Conservation (phyloP, 1,140 invertebrate species). For the Scaptomyza graminum region DNA sequence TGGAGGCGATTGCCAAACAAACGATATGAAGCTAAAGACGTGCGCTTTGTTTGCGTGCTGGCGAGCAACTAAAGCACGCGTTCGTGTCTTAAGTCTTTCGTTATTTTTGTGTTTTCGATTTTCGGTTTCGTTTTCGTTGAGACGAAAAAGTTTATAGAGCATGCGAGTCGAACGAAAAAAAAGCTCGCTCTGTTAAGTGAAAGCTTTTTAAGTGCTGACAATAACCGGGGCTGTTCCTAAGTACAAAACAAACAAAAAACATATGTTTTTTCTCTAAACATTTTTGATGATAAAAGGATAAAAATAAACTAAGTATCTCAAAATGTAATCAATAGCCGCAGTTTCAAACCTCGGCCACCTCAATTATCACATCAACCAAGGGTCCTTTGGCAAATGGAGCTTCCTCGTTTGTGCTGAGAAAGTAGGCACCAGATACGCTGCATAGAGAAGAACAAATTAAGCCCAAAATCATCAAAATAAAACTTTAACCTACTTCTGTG, state of each 20-base stretch:
- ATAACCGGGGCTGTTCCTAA: not conserved
- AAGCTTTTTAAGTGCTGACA: slow-evolving; percentile 3
- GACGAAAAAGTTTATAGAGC: slow-evolving; percentile 23
- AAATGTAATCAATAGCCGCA: too few species aligned
- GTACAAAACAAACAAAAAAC: not conserved
- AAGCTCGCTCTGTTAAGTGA: slow-evolving; percentile 38
- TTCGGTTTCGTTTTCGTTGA: slow-evolving; percentile 5
- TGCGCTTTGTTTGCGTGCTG: slow-evolving; percentile 61
- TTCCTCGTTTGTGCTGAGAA: slow-evolving; percentile 60
- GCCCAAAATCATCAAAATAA: not conserved
- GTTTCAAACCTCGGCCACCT: slow-evolving; percentile 52
- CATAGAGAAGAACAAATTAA: not conserved
- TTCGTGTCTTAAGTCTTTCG: slow-evolving; percentile 72
- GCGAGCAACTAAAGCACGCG: slow-evolving; percentile 54
- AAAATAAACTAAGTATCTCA: not conserved
- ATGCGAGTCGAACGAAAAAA: not conserved
- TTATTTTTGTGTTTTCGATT: slow-evolving; percentile 49
- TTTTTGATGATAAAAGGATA: too few species aligned
- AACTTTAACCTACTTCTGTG: slow-evolving; percentile 39
- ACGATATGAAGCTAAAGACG: slow-evolving; percentile 27
- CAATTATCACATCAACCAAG: slow-evolving; percentile 46
- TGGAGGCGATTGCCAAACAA: not conserved
- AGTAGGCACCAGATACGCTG: slow-evolving; percentile 69
- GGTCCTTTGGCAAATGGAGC: slow-evolving; percentile 73
- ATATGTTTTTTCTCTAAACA: too few species aligned